A percentile compares a stretch with the other conserved stretches of the same genome.
Evolutionary conservation across 2,888 invertebrate species (phyloP).

Genomic region (Sarcophaga carnaria): DNA sequence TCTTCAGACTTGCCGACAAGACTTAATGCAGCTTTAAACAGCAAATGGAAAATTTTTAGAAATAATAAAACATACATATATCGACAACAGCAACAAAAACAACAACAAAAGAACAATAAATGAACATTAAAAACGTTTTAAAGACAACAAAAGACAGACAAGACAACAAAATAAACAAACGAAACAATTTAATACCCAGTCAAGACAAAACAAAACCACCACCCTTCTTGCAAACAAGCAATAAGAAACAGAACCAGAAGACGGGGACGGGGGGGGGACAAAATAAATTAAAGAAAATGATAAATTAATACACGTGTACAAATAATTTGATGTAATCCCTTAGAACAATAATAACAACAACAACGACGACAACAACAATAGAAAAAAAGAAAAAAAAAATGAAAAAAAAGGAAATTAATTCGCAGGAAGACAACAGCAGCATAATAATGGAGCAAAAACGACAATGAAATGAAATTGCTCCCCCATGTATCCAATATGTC

Average conservation of each 20-base stretch:
- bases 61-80: not conserved
- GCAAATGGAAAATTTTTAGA: constrained; percentile 24
- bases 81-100: constrained; percentile 3
- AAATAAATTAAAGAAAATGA: constrained; percentile 27
- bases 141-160: constrained; percentile 17
- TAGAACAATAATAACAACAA: not conserved
- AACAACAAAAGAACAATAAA: constrained; percentile 21
- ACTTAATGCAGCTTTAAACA: constrained; percentile 49
- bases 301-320: constrained; percentile 49
- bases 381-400: not conserved
- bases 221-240: not conserved
- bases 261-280: no score
- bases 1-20: constrained; percentile 21
- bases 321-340: constrained; percentile 40
- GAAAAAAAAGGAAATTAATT: constrained; percentile 1
- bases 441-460: not conserved
- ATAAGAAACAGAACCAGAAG: no score
- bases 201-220: not conserved
- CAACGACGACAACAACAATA: not conserved
- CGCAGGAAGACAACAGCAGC: not conserved
- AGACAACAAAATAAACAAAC: constrained; percentile 19
- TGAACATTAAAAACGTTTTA: constrained; percentile 34
- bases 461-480: not conserved
- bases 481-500: not conserved
- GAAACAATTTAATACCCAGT: constrained; percentile 3